Conservation (phyloP, 37 sponge, comb jelly and placozoan species). For the Halichondria panicea region DNA sequence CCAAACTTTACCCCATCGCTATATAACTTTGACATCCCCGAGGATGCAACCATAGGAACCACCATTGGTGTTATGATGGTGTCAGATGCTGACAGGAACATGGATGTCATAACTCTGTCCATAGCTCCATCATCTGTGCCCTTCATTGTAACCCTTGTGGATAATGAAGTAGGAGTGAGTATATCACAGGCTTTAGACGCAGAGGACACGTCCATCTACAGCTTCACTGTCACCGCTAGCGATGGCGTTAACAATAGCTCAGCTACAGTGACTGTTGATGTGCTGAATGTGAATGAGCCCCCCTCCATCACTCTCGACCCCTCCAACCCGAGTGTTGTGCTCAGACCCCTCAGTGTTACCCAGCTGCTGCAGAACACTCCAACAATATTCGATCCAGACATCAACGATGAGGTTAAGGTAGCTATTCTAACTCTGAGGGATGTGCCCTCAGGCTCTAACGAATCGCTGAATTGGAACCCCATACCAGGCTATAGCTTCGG, state of each 20-base stretch:
- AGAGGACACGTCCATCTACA: conserved; percentile 1
- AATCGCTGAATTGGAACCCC: conserved; percentile 14
- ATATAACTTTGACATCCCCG: conserved; percentile 43
- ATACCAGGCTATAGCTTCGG: conserved; percentile 25
- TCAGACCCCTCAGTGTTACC: conserved; percentile 16
- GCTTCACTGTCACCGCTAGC: conserved; percentile 38
- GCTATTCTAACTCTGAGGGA: conserved; percentile 29
- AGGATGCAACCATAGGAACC: conserved; percentile 10
- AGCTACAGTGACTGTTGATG: conserved; percentile 27
- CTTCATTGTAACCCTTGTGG: neutral
- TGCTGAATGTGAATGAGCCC: conserved; percentile 38
- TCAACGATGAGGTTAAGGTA: conserved; percentile 27
- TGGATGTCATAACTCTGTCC: conserved; percentile 1
- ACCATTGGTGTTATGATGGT: conserved; percentile 34
- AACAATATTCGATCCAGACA: conserved; percentile 54
- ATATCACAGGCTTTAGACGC: conserved; percentile 22
- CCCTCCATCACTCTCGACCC: conserved; percentile 42
- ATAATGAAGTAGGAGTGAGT: conserved; percentile 8
- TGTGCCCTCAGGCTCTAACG: conserved; percentile 48
- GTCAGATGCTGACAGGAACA: conserved; percentile 42
- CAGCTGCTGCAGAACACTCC: conserved; percentile 12
- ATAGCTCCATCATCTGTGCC: neutral
- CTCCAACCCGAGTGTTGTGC: conserved; percentile 13
- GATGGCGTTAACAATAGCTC: conserved; percentile 47
- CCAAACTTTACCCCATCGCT: conserved; percentile 43